Conservation (phyloP, 2,888 invertebrate genomes). For the Temnothorax rugatulus region DNA sequence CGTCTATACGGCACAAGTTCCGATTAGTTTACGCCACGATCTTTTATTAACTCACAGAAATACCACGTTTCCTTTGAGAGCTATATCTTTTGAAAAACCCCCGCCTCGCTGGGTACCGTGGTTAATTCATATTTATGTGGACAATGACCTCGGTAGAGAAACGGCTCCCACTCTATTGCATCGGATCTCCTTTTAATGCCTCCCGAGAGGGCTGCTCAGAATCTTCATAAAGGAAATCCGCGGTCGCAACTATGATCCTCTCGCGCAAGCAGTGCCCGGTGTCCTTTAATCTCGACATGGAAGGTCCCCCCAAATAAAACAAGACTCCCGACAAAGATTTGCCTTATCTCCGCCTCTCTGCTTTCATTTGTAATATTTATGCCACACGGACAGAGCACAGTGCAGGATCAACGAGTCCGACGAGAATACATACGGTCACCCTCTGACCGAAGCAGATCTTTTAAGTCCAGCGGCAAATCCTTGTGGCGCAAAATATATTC, state of each 20-base stretch:
- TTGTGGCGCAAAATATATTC: conserved; percentile 17
- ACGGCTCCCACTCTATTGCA: conserved; percentile 17
- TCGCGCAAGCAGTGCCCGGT: conserved; percentile 11
- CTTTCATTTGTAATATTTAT: conserved; percentile 53
- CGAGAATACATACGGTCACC: neutral
- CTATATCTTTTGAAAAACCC: neutral
- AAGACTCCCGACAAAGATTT: conserved; percentile 37
- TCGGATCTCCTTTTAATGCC: conserved; percentile 32
- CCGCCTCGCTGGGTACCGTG: neutral
- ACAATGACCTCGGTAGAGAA: conserved; percentile 16
- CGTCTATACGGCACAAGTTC: neutral
- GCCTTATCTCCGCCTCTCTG: conserved; percentile 44
- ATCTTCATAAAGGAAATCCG: conserved; percentile 53
- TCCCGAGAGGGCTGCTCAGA: conserved; percentile 23
- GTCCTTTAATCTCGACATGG: conserved; percentile 40
- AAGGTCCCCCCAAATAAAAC: conserved; percentile 33
- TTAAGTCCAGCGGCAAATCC: conserved; percentile 3
- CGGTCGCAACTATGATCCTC: conserved; percentile 34
- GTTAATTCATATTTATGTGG: conserved; percentile 42
- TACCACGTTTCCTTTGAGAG: neutral
- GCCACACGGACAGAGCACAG: neutral
- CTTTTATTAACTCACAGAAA: neutral
- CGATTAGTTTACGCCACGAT: neutral
- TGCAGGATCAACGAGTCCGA: neutral
- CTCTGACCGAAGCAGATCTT: neutral